Conservation (phyloP, 2,797 vertebrate genomes). For the Channallabes apus region DNA sequence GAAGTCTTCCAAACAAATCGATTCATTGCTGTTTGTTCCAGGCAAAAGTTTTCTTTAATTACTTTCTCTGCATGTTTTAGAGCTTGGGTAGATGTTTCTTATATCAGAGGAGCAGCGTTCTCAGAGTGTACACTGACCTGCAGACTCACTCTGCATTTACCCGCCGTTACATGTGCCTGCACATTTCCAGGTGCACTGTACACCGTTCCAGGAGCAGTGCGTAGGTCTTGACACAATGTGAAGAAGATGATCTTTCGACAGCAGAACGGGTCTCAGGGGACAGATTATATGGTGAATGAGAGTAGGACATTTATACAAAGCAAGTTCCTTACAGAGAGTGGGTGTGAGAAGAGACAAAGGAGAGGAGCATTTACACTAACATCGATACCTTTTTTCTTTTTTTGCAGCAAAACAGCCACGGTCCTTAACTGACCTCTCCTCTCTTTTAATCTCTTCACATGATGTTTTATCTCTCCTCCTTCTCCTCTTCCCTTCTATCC, state of each 20-base stretch:
- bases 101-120: not conserved
- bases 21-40: constrained; percentile 11
- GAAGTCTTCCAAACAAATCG: constrained; percentile 24
- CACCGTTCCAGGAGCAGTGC: not conserved
- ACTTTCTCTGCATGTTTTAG: not conserved
- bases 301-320: constrained; percentile 17
- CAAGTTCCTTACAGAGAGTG: constrained; percentile 25
- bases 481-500: constrained; percentile 51
- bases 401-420: not conserved
- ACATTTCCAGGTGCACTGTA: not conserved
- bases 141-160: not conserved
- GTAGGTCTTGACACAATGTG: constrained; percentile 1
- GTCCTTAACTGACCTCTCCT: not conserved
- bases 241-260: not conserved
- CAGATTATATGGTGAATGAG: constrained; percentile 23
- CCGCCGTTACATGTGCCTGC: not conserved
- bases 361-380: constrained; percentile 3
- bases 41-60: constrained; percentile 16
- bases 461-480: not conserved
- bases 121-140: not conserved
- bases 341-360: not conserved
- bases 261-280: constrained; percentile 20
- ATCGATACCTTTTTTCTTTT: not conserved
- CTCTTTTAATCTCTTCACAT: not conserved
- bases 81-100: not conserved